Conservation (phyloP, 2,113 vertebrate genomes). For the Pygoscelis adeliae region DNA sequence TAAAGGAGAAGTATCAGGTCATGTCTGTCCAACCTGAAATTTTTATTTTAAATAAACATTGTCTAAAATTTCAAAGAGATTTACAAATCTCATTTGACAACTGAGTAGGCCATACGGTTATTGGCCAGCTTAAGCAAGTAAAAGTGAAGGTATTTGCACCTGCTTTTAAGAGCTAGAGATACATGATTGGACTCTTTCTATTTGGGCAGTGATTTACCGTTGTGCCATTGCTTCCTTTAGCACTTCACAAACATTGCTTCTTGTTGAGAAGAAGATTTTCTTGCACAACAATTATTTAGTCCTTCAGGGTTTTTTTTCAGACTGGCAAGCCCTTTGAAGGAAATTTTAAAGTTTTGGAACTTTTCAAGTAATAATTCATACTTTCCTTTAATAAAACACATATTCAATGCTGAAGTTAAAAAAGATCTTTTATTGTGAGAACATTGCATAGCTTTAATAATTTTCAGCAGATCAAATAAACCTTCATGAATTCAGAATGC, state of each 20-base stretch:
- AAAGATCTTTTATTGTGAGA: not conserved
- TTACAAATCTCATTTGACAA: not conserved
- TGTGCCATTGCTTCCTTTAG: not conserved
- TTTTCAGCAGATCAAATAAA: not conserved
- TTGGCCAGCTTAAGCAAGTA: not conserved
- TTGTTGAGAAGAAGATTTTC: not conserved
- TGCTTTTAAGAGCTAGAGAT: not conserved
- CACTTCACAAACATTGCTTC: not conserved
- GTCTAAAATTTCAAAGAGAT: not conserved
- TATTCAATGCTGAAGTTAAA: not conserved
- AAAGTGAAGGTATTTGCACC: not conserved
- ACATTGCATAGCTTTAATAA: not conserved
- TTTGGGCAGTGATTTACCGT: not conserved
- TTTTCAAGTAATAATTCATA: not conserved
- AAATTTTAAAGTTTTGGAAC: not conserved
- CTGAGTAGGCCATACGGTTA: not conserved
- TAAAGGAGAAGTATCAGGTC: not conserved
- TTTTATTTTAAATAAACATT: not conserved
- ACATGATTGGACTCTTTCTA: not conserved
- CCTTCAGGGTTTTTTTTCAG: not conserved
- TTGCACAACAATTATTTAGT: not conserved
- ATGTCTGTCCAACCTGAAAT: not conserved
- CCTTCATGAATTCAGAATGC: not conserved
- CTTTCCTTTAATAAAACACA: not conserved
- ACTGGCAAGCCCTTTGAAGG: not conserved